Conservation (phyloP, 2,113 vertebrate genomes). For the Nibea coibor region DNA sequence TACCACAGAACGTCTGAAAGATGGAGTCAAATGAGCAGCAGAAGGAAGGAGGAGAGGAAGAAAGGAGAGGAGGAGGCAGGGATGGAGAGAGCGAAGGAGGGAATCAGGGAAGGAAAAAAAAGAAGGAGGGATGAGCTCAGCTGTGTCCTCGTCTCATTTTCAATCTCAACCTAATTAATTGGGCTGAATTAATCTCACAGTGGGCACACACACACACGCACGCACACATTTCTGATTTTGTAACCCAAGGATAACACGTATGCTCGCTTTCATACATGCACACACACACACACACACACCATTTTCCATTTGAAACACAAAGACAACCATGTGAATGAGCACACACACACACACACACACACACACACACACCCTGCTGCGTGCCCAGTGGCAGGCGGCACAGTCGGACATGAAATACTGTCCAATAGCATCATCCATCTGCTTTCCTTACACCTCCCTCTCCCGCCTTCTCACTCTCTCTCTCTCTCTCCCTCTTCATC, state of each 20-base stretch:
- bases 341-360: constrained; percentile 19
- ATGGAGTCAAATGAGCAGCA: constrained; percentile 12
- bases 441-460: constrained; percentile 59
- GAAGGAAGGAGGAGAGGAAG: not conserved
- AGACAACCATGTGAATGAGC: constrained; percentile 39
- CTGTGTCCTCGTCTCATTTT: constrained; percentile 72
- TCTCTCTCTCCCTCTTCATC: constrained; percentile 35
- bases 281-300: constrained; percentile 18
- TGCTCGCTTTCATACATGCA: constrained; percentile 8
- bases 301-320: constrained; percentile 49
- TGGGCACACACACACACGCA: constrained; percentile 46
- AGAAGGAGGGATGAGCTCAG: constrained; percentile 62
- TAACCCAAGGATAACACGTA: constrained; percentile 43
- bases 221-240: constrained; percentile 21
- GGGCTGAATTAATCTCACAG: constrained; percentile 75
- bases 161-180: constrained; percentile 77
- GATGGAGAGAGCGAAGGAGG: constrained; percentile 8
- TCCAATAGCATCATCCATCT: constrained; percentile 82
- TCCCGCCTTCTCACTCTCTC: constrained; percentile 8
- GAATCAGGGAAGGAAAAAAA: not conserved
- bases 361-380: constrained; percentile 58
- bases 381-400: constrained; percentile 73
- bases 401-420: constrained; percentile 85
- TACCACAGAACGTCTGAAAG: not conserved
- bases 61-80: not conserved